These are phyloP conservation scores for Thera britannica DNA, from an alignment of 2,888 invertebrate genomes.

Conservation along the genomic window DNA sequence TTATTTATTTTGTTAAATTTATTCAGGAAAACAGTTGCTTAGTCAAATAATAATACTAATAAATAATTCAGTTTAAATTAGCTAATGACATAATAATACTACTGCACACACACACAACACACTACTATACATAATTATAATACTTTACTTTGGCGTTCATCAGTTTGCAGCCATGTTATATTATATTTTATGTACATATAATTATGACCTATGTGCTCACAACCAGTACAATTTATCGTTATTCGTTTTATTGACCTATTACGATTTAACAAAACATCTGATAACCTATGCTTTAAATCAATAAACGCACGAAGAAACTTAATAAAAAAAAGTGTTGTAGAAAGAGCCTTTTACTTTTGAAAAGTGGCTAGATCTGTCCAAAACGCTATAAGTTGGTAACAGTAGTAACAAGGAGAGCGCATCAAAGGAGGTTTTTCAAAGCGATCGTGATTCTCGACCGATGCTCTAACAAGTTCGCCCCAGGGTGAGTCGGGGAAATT, in stretches of 20 bases:
- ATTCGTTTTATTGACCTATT: not conserved
- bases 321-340: not conserved
- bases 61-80: too few species aligned
- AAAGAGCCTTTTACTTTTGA: not conserved
- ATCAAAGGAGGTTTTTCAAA: conserved; percentile 76
- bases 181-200: too few species aligned
- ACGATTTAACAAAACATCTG: too few species aligned
- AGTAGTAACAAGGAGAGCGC: conserved; percentile 57
- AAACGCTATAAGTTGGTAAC: conserved; percentile 16
- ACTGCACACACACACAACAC: too few species aligned
- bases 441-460: conserved; percentile 75
- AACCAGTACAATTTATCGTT: not conserved
- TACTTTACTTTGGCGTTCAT: too few species aligned
- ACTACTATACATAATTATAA: too few species aligned
- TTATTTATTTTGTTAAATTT: not conserved
- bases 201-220: too few species aligned
- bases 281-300: not conserved
- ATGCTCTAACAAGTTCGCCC: conserved; percentile 69
- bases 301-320: not conserved
- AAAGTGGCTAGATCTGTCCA: conserved; percentile 11
- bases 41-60: too few species aligned
- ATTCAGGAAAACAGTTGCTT: not conserved
- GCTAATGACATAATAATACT: too few species aligned
- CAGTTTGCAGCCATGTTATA: too few species aligned
- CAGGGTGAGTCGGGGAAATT: conserved; percentile 54